Percentiles rank a stretch among this genome's conserved stretches.
phyloP scores from a whole-genome alignment of 1,140 invertebrate species.

The Matsumurasca onukii region DNA sequence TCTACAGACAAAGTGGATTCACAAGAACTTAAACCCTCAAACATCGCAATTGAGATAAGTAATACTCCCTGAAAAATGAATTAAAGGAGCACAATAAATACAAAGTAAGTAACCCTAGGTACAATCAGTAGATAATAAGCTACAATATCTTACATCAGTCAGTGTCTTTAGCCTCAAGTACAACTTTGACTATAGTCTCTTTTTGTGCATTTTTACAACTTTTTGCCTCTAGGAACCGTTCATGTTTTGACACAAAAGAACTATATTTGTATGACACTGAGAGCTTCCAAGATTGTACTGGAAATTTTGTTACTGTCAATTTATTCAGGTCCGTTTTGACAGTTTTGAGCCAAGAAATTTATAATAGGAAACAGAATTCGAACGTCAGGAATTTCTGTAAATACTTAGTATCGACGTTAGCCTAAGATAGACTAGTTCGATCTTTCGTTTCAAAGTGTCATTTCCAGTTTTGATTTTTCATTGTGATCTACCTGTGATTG shows the following conservation, averaged over 20 bases:
- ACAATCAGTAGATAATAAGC: conserved; percentile 26
- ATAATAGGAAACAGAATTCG: conserved; percentile 10
- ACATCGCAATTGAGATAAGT: too few relatives aligned
- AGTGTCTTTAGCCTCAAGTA: conserved; percentile 20
- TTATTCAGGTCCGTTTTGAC: conserved; percentile 15
- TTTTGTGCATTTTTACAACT: conserved; percentile 22
- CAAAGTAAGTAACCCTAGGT: too few relatives aligned
- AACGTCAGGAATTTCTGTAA: background rate
- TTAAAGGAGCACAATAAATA: too few relatives aligned
- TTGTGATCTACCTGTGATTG: conserved; percentile 25
- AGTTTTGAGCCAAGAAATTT: conserved; percentile 16
- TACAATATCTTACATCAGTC: background rate
- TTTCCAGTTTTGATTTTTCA: conserved; percentile 9
- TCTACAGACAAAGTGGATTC: too few relatives aligned
- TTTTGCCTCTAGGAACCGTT: background rate
- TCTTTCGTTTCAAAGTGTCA: background rate
- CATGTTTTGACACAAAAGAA: conserved; percentile 12
- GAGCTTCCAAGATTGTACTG: conserved; percentile 16
- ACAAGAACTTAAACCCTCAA: too few relatives aligned
- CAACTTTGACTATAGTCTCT: conserved; percentile 10
- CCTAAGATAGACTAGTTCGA: conserved; percentile 8
- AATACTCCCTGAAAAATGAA: too few relatives aligned
- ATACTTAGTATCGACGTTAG: background rate
- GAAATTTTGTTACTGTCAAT: conserved; percentile 1
- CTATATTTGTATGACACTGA: conserved; percentile 13